phyloP scores from a whole-genome alignment of 2,888 invertebrate genomes.

The Cantharis rufa region DNA sequence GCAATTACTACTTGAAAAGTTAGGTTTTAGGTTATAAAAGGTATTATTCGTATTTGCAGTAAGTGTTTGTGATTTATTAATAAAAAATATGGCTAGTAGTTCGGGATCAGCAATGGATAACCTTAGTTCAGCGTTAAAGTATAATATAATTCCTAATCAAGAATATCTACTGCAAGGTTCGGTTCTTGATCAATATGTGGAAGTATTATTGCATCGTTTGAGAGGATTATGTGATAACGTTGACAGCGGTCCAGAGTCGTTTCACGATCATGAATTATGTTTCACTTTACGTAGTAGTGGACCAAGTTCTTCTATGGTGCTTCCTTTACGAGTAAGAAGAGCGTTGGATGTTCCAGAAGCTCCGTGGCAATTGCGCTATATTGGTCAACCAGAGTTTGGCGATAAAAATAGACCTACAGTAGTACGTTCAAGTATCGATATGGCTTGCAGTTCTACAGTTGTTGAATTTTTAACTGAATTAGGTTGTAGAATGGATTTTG shows the following conservation, averaged over 20 bases:
- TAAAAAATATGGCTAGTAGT: not conserved
- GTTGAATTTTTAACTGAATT: constrained; percentile 91
- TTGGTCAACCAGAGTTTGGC: constrained; percentile 88
- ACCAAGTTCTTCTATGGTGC: constrained; percentile 55
- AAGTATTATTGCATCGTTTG: constrained; percentile 85
- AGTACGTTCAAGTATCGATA: constrained; percentile 89
- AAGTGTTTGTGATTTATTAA: not conserved
- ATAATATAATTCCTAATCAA: constrained; percentile 88
- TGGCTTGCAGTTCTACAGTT: constrained; percentile 87
- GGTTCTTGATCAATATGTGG: constrained; percentile 87
- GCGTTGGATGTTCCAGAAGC: constrained; percentile 82
- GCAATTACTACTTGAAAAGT: not conserved
- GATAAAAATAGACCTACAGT: constrained; percentile 89
- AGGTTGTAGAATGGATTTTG: constrained; percentile 90
- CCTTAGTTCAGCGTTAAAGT: constrained; percentile 76
- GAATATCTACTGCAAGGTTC: constrained; percentile 94
- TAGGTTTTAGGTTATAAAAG: not conserved
- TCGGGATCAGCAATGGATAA: constrained; percentile 75
- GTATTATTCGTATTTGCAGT: not conserved
- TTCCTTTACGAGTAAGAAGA: constrained; percentile 80
- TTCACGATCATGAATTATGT: constrained; percentile 92
- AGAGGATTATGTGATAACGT: constrained; percentile 93
- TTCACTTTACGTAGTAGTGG: constrained; percentile 75
- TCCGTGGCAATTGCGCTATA: constrained; percentile 88
- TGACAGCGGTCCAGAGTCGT: constrained; percentile 86